Evolutionary conservation across 2,113 vertebrate genomes (phyloP).

Genomic region (Aramus guarauna): DNA sequence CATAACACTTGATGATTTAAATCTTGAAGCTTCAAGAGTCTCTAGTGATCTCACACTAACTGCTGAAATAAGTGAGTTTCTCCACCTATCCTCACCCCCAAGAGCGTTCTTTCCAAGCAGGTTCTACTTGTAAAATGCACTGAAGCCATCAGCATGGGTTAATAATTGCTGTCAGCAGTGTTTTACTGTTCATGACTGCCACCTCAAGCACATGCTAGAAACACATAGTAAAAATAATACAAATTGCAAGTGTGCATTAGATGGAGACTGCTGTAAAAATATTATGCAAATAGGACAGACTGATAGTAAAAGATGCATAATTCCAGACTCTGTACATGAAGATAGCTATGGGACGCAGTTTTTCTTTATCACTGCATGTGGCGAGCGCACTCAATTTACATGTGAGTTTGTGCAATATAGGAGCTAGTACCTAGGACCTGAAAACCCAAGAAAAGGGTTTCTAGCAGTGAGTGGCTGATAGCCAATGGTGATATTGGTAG

Average conservation of each 20-base stretch:
- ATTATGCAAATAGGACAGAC: conserved; percentile 14
- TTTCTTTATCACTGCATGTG: background rate
- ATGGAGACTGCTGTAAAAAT: background rate
- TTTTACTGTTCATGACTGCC: conserved; percentile 42
- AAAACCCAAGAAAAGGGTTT: background rate
- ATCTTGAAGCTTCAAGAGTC: conserved; percentile 67
- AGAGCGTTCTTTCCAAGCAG: conserved; percentile 28
- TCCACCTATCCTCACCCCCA: conserved; percentile 21
- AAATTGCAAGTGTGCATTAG: conserved; percentile 3
- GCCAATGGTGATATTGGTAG: background rate
- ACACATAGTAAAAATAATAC: conserved; percentile 30
- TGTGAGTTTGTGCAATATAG: background rate
- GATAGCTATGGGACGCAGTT: background rate
- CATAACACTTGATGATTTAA: conserved; percentile 55
- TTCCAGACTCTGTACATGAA: background rate
- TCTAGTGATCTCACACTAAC: conserved; percentile 53
- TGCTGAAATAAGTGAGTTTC: conserved; percentile 20
- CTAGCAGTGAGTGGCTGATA: background rate
- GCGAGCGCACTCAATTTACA: background rate
- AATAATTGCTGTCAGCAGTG: conserved; percentile 56
- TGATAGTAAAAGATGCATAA: background rate
- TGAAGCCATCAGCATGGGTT: conserved; percentile 57
- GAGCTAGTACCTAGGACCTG: background rate
- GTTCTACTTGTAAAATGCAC: conserved; percentile 32
- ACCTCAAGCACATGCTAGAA: conserved; percentile 72